Evolutionary conservation across 2,113 vertebrate genomes (phyloP).

Genomic region (Copsychus sechellarum): DNA sequence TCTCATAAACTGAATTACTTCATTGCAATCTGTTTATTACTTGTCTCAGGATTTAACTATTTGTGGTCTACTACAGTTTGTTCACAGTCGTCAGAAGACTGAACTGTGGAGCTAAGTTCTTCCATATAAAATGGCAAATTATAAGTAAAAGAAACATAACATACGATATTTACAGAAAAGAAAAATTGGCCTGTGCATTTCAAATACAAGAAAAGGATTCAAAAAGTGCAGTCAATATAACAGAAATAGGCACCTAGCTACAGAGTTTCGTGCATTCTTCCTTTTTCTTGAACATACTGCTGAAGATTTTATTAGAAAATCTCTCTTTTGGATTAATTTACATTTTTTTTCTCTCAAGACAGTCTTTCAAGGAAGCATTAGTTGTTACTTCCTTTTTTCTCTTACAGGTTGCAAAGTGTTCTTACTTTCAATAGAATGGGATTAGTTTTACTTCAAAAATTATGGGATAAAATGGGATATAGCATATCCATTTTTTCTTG

Average conservation of each 20-base stretch:
- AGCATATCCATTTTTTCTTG: neutral
- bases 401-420: neutral
- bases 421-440: neutral
- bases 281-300: neutral
- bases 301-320: neutral
- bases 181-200: neutral
- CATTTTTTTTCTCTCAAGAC: neutral
- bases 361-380: neutral
- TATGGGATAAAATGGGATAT: neutral
- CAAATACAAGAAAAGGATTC: neutral
- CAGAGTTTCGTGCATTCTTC: neutral
- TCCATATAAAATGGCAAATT: neutral
- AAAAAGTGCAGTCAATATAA: neutral
- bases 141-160: neutral
- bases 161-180: neutral
- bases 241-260: neutral
- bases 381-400: neutral
- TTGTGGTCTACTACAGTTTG: neutral
- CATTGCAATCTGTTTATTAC: constrained; percentile 1
- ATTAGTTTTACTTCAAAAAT: neutral
- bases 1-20: neutral
- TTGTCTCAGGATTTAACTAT: neutral
- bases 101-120: neutral
- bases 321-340: neutral
- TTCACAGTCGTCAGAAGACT: neutral